Base-by-base conservation (phyloP, 2,113 vertebrate species). In the Micronisus gabar region DNA sequence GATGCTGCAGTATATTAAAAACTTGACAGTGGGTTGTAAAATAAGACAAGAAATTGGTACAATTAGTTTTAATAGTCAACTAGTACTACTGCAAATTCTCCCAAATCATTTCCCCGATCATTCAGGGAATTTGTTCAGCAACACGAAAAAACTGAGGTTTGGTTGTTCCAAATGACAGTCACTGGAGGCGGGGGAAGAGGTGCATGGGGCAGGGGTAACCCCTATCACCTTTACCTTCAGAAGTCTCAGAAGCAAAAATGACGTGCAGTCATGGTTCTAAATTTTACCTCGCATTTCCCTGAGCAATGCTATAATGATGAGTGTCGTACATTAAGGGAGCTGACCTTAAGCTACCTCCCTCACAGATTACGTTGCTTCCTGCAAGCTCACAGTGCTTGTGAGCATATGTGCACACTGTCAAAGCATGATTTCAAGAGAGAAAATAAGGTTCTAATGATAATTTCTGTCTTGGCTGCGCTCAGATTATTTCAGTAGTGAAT, bases 371-470 rank as follows among this genome's bases (percentile, higher is more conserved):
- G 95, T 94, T 94, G 70, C 71, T 92, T 96, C 36, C 87, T 95
- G 78, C 53, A 91, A 94, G 78, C 62, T 94, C 71, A 40, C 66
- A 80, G 93, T 72, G 68, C 65, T 91, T 89, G 36, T 61, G 89
- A 97, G 86, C 89, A 93, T 95, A 94, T 95, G 93, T 93, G 83
- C 81, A 40, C 85, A 58, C 93, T 95, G 89, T 95, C 94, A 97
- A 95, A 97, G 95, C 89, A 94, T 34, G 70, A 87, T 91, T 89
- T 97, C 58, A 81, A 95, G 89, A 95, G 73, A 84, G 81, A 96
- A 93, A 91, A 93, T 80, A 93, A 96, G 86, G 91, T 89, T 91
- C 86, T 95, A 95, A 95, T 87, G 84, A 93, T 87, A 93, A 97
- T 91, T 94, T 92, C 76, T 73, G 72, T 93, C 58, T 91, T 87